A percentile compares a stretch with the other conserved stretches of the same genome.
Conservation (phyloP, 2,888 invertebrate species). For the Agrotis segetum region DNA sequence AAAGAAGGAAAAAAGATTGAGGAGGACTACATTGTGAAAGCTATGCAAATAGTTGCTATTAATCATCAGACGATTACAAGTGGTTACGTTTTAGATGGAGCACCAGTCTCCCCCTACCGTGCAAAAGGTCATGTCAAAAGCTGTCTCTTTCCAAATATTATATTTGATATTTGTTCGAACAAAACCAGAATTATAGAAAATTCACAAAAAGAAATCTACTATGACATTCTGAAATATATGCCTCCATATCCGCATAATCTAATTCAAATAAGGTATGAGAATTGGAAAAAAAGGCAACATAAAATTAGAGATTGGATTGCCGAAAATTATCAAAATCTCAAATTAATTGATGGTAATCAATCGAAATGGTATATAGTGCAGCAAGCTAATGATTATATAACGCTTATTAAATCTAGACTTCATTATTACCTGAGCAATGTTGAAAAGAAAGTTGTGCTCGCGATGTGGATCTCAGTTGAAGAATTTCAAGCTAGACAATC, state of each 20-base stretch:
- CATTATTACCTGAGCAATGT: constrained; percentile 88
- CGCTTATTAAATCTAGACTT: constrained; percentile 82
- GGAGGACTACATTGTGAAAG: constrained; percentile 85
- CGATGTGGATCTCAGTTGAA: constrained; percentile 90
- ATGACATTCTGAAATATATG: constrained; percentile 74
- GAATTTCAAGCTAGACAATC: constrained; percentile 89
- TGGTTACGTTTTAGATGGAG: constrained; percentile 92
- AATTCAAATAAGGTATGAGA: constrained; percentile 82
- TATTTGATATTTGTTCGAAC: constrained; percentile 88
- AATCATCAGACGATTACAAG: constrained; percentile 87
- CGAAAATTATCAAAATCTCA: constrained; percentile 90
- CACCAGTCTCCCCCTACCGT: constrained; percentile 89
- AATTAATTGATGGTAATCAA: constrained; percentile 84
- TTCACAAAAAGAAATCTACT: constrained; percentile 80
- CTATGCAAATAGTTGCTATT: constrained; percentile 88
- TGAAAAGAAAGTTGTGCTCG: constrained; percentile 85
- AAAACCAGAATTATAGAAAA: constrained; percentile 80
- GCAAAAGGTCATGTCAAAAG: constrained; percentile 84
- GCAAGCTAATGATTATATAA: constrained; percentile 79
- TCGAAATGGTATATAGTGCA: constrained; percentile 91
- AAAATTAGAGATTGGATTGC: constrained; percentile 88
- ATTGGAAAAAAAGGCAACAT: constrained; percentile 80
- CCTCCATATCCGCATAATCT: constrained; percentile 81
- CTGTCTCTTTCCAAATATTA: constrained; percentile 91
- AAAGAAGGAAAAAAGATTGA: constrained; percentile 83